Evolutionary conservation across 2,888 invertebrate species (phyloP).

Genomic region (Atrina japonica): DNA sequence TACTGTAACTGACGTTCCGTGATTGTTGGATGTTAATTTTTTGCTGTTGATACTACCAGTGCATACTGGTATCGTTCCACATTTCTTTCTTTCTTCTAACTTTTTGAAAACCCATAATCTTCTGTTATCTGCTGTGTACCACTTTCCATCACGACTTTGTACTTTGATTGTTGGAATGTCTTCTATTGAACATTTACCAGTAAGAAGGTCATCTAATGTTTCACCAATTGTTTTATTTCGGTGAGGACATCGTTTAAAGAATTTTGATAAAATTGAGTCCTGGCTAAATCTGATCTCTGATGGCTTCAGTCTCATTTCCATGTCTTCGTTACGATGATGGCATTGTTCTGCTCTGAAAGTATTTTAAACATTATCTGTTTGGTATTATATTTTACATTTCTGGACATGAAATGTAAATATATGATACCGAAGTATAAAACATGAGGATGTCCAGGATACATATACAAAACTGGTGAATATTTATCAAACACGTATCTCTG

Average conservation of each 20-base stretch:
- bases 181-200: not conserved
- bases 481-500: too few species aligned
- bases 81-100: constrained; percentile 9
- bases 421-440: too few species aligned
- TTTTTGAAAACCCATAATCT: constrained; percentile 37
- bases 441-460: too few species aligned
- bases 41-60: not conserved
- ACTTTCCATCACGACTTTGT: not conserved
- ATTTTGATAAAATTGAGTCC: constrained; percentile 27
- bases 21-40: constrained; percentile 1
- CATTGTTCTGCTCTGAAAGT: too few species aligned
- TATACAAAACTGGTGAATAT: too few species aligned
- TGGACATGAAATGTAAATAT: too few species aligned
- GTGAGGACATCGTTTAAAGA: constrained; percentile 6
- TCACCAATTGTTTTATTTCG: constrained; percentile 22
- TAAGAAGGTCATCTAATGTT: constrained; percentile 27
- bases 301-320: too few species aligned
- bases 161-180: constrained; percentile 29
- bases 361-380: too few species aligned
- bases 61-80: not conserved
- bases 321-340: too few species aligned
- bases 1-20: too few species aligned
- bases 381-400: too few species aligned
- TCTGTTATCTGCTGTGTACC: constrained; percentile 31
- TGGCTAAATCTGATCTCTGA: constrained; percentile 25